Percentiles rank a stretch among this genome's conserved stretches.
These are phyloP conservation scores for Aphodius granarius DNA, from an alignment of 2,888 invertebrate genomes.

Conservation along the genomic window DNA sequence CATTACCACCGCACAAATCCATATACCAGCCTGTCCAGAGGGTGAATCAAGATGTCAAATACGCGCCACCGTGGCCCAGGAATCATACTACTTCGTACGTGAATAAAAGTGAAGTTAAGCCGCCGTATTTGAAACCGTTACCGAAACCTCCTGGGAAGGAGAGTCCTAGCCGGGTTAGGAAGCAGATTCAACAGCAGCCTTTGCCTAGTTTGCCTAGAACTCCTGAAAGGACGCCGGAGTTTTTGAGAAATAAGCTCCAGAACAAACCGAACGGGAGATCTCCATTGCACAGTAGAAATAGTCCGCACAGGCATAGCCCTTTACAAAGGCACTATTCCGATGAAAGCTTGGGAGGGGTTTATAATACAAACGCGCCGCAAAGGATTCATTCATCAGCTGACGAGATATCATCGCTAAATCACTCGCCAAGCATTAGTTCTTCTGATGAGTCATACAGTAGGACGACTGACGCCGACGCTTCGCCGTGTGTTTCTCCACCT, in stretches of 20 bases:
- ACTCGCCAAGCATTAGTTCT: slow-evolving; percentile 80
- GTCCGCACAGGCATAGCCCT: slow-evolving; percentile 52
- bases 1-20: slow-evolving; percentile 61
- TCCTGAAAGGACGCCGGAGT: slow-evolving; percentile 45
- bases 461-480: slow-evolving; percentile 72
- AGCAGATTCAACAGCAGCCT: slow-evolving; percentile 41
- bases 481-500: slow-evolving; percentile 57
- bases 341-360: slow-evolving; percentile 61
- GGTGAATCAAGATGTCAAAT: slow-evolving; percentile 47
- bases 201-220: slow-evolving; percentile 37
- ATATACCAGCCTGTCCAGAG: slow-evolving; percentile 37
- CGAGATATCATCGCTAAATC: slow-evolving; percentile 78
- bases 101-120: slow-evolving; percentile 47
- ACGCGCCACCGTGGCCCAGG: slow-evolving; percentile 67
- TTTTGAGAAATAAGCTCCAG: slow-evolving; percentile 47
- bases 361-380: slow-evolving; percentile 52
- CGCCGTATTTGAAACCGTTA: slow-evolving; percentile 60
- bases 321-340: slow-evolving; percentile 69
- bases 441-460: slow-evolving; percentile 84
- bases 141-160: slow-evolving; percentile 60
- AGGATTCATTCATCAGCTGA: slow-evolving; percentile 79
- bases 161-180: slow-evolving; percentile 47
- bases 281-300: slow-evolving; percentile 45
- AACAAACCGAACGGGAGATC: slow-evolving; percentile 45
- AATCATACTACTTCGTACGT: slow-evolving; percentile 53